Percentiles rank a stretch among this genome's conserved stretches.
phyloP scores from a whole-genome alignment of 2,797 vertebrate genomes.

The Coluber constrictor region DNA sequence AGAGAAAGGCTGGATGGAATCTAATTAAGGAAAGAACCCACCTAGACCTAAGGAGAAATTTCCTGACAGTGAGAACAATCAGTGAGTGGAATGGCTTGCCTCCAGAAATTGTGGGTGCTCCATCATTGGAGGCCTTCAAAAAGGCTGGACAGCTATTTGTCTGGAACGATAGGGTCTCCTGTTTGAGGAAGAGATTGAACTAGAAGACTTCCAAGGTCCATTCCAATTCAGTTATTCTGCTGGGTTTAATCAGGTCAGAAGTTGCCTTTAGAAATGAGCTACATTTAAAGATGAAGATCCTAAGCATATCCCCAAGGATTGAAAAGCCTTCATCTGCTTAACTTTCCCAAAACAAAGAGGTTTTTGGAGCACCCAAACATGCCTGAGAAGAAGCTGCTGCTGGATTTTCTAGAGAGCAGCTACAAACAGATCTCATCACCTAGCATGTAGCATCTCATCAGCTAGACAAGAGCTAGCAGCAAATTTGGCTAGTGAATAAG shows the following conservation, averaged over 20 bases:
- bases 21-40: no score
- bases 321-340: not conserved
- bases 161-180: no score
- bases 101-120: no score
- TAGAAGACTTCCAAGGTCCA: no score
- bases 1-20: no score
- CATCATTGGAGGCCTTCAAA: no score
- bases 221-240: no score
- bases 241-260: slow-evolving; percentile 27
- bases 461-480: not conserved
- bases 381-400: not conserved
- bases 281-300: not conserved
- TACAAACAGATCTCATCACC: not conserved
- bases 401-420: not conserved
- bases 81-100: rapidly evolving
- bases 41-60: no score
- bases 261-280: not conserved
- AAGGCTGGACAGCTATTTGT: no score
- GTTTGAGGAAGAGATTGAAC: no score
- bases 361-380: not conserved
- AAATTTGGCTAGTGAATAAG: not conserved
- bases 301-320: not conserved
- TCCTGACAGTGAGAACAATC: no score
- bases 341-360: not conserved
- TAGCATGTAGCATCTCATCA: not conserved